These are phyloP conservation scores for Leucoraja ocellata DNA, from an alignment of 2,797 vertebrate genomes.

Conservation along the genomic window DNA sequence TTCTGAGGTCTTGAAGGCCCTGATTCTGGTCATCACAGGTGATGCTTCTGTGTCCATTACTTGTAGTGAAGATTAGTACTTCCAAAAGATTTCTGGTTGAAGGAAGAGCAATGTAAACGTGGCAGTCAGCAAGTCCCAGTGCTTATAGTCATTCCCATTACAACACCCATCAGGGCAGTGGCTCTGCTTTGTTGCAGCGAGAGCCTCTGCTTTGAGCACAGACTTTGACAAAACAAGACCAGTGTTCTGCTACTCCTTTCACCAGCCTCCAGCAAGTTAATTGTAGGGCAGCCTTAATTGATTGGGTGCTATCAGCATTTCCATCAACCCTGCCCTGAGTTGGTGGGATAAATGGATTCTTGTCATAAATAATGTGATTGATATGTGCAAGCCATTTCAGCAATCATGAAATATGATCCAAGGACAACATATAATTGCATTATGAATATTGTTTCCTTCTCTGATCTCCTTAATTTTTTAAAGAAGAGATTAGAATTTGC, in stretches of 20 bases:
- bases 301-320: slow-evolving; percentile 6
- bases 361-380: not conserved
- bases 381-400: not conserved
- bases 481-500: not conserved
- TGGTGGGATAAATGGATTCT: not conserved
- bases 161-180: no score
- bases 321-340: not conserved
- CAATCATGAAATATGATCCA: not conserved
- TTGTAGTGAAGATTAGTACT: not conserved
- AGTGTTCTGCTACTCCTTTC: not conserved
- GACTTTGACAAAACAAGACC: not conserved
- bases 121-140: not conserved
- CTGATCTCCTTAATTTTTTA: not conserved
- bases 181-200: not conserved
- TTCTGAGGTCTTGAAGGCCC: not conserved
- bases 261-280: not conserved
- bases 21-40: not conserved
- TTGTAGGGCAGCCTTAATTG: not conserved
- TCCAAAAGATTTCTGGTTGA: not conserved
- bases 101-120: not conserved
- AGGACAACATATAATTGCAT: not conserved
- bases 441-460: slow-evolving; percentile 3
- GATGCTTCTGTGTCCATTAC: not conserved
- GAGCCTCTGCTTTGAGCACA: not conserved
- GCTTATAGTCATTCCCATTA: not conserved